Base-by-base conservation (phyloP, 2,113 vertebrate species). In the Tragulus kanchil region DNA sequence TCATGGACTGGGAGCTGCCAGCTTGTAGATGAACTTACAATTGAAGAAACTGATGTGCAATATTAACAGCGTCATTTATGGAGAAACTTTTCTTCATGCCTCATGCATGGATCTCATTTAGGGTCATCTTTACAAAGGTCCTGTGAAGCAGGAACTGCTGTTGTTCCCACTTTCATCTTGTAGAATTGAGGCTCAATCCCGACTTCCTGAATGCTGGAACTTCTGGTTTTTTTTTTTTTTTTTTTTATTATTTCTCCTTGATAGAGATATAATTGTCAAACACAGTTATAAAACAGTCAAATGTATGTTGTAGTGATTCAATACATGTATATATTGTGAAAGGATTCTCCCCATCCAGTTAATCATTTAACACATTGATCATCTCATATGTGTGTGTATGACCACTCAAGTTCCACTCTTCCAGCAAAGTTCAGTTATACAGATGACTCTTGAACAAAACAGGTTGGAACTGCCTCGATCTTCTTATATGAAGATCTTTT, bases 341-440 rank as follows among this genome's bases (percentile, higher is more conserved):
- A 84, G 13, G 10, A 65, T 45, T 95, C 36, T 7, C 31, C 21
- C 75, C 19, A 67, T 52, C 28, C 67, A 73, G 26, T 83, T 93
- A 89, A 89, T 78, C 67, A 73, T 23, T 83, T 78, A 93, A 93
- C 28, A 65, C 9, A 89, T 65, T 52, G 31, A 84, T 89, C 31
- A 85, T 8, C 25, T 95, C n/a, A 59, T 6, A 2, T 82, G 2
- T 94, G 36, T 45, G 42, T 25, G 45, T 84, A 67, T 84, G 67
- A 84, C 50, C 17, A 52, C 67, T 77, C 78, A 84, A 67, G 16
- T 69, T 88, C 78, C 8, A 31, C 11, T 81, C 58, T 31, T 31
- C 12, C 25, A 88, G 13, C 9, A 75, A 21, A 95, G 65, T 59
- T 77, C 28, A 52, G 3, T 84, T 65, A 75, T 31, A 58, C 36